Conservation (phyloP, 2,113 vertebrate genomes). For the Vanacampus margaritifer region DNA sequence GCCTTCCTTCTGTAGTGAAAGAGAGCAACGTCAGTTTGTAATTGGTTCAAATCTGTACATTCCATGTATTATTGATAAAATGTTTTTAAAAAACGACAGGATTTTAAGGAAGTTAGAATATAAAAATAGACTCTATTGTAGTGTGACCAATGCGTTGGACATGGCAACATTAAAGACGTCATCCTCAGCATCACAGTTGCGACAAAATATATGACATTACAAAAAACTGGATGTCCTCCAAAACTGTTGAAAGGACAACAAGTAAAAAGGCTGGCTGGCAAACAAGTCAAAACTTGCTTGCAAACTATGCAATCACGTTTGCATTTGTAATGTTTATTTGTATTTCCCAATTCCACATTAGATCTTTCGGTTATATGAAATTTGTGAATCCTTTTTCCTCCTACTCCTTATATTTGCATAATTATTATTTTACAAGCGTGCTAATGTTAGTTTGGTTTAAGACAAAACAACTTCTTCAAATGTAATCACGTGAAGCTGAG, state of each 20-base stretch:
- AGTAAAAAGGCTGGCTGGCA: neutral
- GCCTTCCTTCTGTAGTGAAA: neutral
- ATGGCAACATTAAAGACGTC: neutral
- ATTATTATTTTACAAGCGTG: neutral
- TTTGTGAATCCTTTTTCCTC: neutral
- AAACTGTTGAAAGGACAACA: too few species aligned
- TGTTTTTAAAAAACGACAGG: too few species aligned
- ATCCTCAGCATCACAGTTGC: neutral
- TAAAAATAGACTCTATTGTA: neutral
- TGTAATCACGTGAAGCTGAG: neutral
- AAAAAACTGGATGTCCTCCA: neutral
- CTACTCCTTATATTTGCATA: neutral
- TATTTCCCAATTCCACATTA: too few species aligned
- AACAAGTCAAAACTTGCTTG: neutral
- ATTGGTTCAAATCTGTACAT: too few species aligned
- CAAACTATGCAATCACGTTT: too few species aligned
- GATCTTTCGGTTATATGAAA: neutral
- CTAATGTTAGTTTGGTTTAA: neutral
- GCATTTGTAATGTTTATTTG: too few species aligned
- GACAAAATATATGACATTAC: neutral
- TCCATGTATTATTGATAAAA: too few species aligned
- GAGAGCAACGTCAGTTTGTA: neutral
- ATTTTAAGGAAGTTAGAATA: too few species aligned
- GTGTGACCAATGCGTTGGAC: neutral
- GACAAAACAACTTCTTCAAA: neutral